A percentile compares a stretch with the other conserved stretches of the same genome.
Evolutionary conservation across 1,140 invertebrate genomes (phyloP).

Genomic region (Metopolophium dirhodum): DNA sequence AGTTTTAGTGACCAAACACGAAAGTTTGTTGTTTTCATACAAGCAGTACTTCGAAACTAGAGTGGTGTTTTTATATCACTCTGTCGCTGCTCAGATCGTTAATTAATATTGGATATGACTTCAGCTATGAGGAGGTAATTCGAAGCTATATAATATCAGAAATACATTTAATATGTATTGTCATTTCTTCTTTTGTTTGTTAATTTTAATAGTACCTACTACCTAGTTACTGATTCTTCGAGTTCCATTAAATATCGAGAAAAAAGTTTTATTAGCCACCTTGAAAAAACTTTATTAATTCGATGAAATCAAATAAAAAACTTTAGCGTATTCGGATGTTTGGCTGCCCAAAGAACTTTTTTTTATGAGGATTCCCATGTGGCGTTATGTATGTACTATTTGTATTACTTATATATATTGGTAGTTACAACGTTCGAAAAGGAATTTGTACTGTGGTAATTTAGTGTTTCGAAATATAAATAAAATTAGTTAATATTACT

Average conservation of each 20-base stretch:
- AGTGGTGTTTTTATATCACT: too few species aligned
- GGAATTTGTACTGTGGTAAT: not conserved
- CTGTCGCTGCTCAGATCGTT: too few species aligned
- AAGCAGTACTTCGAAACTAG: too few species aligned
- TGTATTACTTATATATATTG: not conserved
- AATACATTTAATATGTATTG: not conserved
- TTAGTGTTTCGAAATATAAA: not conserved
- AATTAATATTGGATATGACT: not conserved
- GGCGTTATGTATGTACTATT: not conserved
- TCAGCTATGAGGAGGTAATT: too few species aligned
- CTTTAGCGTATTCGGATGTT: not conserved
- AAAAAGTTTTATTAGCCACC: constrained; percentile 11
- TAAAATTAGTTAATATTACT: not conserved
- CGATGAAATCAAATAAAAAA: constrained; percentile 7
- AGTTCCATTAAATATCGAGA: not conserved
- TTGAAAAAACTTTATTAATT: not conserved
- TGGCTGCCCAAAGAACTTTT: not conserved
- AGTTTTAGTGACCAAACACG: too few species aligned
- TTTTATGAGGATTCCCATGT: constrained; percentile 1
- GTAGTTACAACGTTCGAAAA: not conserved
- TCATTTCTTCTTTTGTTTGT: not conserved
- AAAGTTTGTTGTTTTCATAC: too few species aligned
- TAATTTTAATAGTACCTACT: not conserved
- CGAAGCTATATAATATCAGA: not conserved
- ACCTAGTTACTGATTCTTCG: not conserved